Evolutionary conservation across 2,888 invertebrate genomes (phyloP).

Genomic region (Salpingus planirostris): DNA sequence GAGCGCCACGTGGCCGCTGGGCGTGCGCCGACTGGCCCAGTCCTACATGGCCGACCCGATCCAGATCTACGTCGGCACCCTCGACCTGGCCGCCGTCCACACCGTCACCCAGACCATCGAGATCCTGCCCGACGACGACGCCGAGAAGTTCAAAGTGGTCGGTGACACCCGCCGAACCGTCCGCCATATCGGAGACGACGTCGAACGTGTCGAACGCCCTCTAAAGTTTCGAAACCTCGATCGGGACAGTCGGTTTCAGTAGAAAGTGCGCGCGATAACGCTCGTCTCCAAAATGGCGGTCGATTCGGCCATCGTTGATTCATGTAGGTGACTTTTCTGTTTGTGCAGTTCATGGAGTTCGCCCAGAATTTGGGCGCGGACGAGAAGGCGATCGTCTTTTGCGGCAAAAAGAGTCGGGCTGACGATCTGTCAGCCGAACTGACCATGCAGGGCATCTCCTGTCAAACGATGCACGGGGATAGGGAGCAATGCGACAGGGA

Average conservation of each 20-base stretch:
- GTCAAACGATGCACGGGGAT: slow-evolving; percentile 83
- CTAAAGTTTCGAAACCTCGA: too few species aligned
- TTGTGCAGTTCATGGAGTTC: slow-evolving; percentile 56
- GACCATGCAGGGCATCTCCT: slow-evolving; percentile 55
- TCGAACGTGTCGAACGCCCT: too few species aligned
- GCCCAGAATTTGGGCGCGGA: slow-evolving; percentile 56
- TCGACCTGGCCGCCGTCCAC: slow-evolving; percentile 84
- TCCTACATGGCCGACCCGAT: slow-evolving; percentile 85
- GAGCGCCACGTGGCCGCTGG: slow-evolving; percentile 89
- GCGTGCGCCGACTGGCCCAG: slow-evolving; percentile 75
- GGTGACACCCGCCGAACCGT: too few species aligned
- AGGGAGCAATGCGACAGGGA: slow-evolving; percentile 68
- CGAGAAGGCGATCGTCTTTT: slow-evolving; percentile 87
- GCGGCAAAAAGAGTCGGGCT: slow-evolving; percentile 76
- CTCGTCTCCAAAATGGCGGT: too few species aligned
- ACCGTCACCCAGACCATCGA: slow-evolving; percentile 74
- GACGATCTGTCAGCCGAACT: slow-evolving; percentile 78
- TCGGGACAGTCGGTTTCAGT: too few species aligned
- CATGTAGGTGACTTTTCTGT: neutral
- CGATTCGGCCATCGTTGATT: neutral
- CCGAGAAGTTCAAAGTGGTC: slow-evolving; percentile 58
- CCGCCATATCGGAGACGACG: too few species aligned
- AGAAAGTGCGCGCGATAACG: too few species aligned
- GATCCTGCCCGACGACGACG: slow-evolving; percentile 59
- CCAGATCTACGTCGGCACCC: slow-evolving; percentile 80